These are phyloP conservation scores for Portunus trituberculatus DNA, from an alignment of 1,140 invertebrate genomes.

Conservation along the genomic window DNA sequence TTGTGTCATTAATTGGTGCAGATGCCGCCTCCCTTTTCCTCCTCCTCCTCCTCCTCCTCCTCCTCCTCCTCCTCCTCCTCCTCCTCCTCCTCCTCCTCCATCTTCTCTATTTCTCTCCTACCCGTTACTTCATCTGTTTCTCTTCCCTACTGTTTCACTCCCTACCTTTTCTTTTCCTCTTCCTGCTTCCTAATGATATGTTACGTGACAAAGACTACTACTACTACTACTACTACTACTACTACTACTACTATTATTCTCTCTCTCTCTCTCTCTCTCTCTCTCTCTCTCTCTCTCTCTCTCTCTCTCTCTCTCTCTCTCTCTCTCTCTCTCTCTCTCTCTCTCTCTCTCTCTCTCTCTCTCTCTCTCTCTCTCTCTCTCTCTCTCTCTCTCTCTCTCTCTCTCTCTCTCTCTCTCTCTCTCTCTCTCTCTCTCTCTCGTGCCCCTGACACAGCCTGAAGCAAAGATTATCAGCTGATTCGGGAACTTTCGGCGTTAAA, in stretches of 20 bases:
- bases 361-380: not conserved
- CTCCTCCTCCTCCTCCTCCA: too few species aligned
- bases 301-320: not conserved
- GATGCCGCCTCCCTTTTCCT: too few species aligned
- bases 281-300: not conserved
- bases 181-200: too few species aligned
- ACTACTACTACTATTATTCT: not conserved
- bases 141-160: not conserved
- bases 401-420: not conserved
- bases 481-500: conserved; percentile 11
- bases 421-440: not conserved
- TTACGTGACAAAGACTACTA: too few species aligned
- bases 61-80: too few species aligned
- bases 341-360: not conserved
- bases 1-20: too few species aligned
- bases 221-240: too few species aligned
- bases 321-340: not conserved
- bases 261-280: not conserved
- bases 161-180: not conserved
- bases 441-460: not conserved
- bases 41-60: too few species aligned
- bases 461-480: conserved; percentile 14
- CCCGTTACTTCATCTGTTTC: too few species aligned
- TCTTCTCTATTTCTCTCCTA: too few species aligned
- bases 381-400: not conserved